Evolutionary conservation across 1,140 invertebrate genomes (phyloP).

Genomic region (Elysia chlorotica): DNA sequence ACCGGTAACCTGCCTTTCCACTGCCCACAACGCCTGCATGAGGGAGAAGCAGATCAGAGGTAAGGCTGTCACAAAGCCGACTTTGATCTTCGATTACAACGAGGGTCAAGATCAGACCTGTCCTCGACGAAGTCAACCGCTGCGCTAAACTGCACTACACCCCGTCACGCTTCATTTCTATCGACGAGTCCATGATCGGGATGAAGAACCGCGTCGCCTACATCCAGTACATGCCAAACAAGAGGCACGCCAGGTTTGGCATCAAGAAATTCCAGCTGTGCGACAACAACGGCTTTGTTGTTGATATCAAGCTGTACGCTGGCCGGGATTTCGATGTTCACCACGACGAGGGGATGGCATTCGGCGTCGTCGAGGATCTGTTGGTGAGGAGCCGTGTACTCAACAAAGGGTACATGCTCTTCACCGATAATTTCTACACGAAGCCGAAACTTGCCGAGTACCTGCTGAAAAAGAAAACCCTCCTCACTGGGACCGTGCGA

Average conservation of each 20-base stretch:
- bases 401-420: conserved; percentile 27
- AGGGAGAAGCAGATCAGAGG: background rate
- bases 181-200: conserved; percentile 30
- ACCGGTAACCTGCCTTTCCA: conserved; percentile 11
- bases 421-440: conserved; percentile 28
- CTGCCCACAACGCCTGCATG: background rate
- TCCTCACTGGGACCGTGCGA: conserved; percentile 23
- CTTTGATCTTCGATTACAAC: conserved; percentile 20
- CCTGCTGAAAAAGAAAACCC: background rate
- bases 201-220: conserved; percentile 18
- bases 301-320: conserved; percentile 11
- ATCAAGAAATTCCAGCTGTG: conserved; percentile 28
- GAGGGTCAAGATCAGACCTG: too few relatives aligned
- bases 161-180: conserved; percentile 13
- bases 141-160: conserved; percentile 6
- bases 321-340: conserved; percentile 17
- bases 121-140: conserved; percentile 8
- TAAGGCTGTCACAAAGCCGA: conserved; percentile 8
- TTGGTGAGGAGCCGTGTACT: background rate
- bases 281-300: conserved; percentile 16
- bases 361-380: conserved; percentile 20
- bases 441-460: conserved; percentile 7
- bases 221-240: conserved; percentile 11
- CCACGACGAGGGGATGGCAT: conserved; percentile 5
- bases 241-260: conserved; percentile 24